Evolutionary conservation across 35 echinoderm and acorn worm species (phyloP).

Genomic region (Apostichopus parvimensis): DNA sequence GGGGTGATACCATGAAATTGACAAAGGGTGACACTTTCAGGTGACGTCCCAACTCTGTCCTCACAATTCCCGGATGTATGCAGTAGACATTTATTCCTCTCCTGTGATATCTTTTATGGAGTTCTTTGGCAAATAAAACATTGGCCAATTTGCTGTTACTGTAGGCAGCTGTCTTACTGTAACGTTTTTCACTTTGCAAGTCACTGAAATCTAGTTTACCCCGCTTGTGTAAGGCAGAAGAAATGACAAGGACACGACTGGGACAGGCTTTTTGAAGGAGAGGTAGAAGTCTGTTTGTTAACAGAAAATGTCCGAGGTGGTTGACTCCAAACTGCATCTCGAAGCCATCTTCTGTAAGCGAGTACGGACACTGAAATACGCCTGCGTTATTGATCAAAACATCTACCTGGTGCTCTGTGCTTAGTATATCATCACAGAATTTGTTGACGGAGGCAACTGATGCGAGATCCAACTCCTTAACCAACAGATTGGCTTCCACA

Average conservation of each 20-base stretch:
- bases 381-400: conserved; percentile 95
- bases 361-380: conserved; percentile 65
- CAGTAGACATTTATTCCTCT: conserved; percentile 79
- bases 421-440: conserved; percentile 84
- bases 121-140: conserved; percentile 86
- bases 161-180: conserved; percentile 75
- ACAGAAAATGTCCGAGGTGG: conserved; percentile 89
- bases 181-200: conserved; percentile 49
- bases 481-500: conserved; percentile 57
- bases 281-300: conserved; percentile 79
- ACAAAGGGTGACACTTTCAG: conserved; percentile 57
- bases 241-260: conserved; percentile 81
- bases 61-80: conserved; percentile 86
- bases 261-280: conserved; percentile 69
- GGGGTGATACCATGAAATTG: conserved; percentile 46
- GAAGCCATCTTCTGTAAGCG: conserved; percentile 72
- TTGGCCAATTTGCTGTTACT: conserved; percentile 92
- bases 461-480: conserved; percentile 85
- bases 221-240: conserved; percentile 77
- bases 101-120: conserved; percentile 59
- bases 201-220: conserved; percentile 85
- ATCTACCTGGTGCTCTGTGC: conserved; percentile 63
- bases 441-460: conserved; percentile 75
- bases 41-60: conserved; percentile 78
- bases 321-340: conserved; percentile 88